Conservation (phyloP, 2,797 vertebrate species). For the Pangasius sanitwongsei region DNA sequence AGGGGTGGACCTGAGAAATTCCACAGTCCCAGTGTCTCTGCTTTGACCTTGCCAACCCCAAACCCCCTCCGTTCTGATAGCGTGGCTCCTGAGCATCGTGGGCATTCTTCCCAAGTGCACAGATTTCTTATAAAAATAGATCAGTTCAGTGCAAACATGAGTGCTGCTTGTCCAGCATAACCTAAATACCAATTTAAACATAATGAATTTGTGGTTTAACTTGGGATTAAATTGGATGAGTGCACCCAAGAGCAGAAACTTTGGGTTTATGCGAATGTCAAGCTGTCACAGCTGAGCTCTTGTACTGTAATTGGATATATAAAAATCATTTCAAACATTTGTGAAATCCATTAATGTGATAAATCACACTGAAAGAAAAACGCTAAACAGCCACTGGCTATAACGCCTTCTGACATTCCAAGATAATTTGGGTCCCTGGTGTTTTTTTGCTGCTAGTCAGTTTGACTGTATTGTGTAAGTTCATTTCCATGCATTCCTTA, state of each 20-base stretch:
- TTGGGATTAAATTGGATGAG: background rate
- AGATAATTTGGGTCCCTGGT: background rate
- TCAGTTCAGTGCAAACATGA: background rate
- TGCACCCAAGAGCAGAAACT: background rate
- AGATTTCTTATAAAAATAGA: background rate
- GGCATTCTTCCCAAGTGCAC: background rate
- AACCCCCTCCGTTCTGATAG: conserved; percentile 41
- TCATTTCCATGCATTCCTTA: background rate
- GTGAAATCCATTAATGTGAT: background rate
- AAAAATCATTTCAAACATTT: background rate
- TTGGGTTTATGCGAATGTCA: background rate
- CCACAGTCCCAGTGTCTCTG: conserved; percentile 40
- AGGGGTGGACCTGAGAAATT: conserved; percentile 67
- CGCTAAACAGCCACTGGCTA: background rate
- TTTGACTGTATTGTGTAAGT: background rate
- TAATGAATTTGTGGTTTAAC: too few species aligned
- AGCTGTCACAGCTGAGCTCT: background rate
- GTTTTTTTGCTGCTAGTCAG: background rate
- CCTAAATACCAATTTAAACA: background rate
- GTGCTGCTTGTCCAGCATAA: background rate
- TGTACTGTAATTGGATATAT: background rate
- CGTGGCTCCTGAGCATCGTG: background rate
- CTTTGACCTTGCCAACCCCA: conserved; percentile 69
- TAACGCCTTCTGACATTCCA: background rate
- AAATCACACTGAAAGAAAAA: background rate